These are phyloP conservation scores for Brassicogethes aeneus DNA, from an alignment of 2,888 invertebrate species.

Conservation along the genomic window DNA sequence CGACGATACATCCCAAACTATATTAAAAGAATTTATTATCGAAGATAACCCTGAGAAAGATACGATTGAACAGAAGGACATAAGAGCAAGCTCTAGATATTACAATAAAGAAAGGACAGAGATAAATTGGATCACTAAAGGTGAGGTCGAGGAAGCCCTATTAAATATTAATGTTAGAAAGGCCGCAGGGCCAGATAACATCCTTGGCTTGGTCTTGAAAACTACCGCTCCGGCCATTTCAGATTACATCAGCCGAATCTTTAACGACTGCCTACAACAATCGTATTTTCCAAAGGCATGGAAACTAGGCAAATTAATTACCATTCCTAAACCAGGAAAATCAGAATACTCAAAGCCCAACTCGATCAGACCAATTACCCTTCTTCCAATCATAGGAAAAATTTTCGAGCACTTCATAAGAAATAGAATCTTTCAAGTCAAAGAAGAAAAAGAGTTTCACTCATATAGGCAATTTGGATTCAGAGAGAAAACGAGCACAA, in stretches of 20 bases:
- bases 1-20: neutral
- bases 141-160: neutral
- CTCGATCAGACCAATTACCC: neutral
- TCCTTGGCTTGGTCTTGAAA: neutral
- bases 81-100: neutral
- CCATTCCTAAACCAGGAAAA: neutral
- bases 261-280: neutral
- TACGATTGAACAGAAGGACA: neutral
- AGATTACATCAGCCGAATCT: neutral
- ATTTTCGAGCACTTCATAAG: neutral
- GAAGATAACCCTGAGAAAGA: neutral
- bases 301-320: neutral
- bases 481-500: neutral
- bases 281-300: neutral
- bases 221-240: neutral
- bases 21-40: conserved; percentile 6
- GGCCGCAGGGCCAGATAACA: neutral
- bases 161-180: neutral
- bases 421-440: neutral
- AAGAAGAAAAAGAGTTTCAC: neutral
- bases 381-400: neutral
- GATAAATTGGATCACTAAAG: neutral
- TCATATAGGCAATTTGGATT: neutral
- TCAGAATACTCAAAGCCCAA: no score
- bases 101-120: neutral